Evolutionary conservation across 92 coral and sea anemone species (phyloP).

Genomic region (Parazoanthus swiftii): DNA sequence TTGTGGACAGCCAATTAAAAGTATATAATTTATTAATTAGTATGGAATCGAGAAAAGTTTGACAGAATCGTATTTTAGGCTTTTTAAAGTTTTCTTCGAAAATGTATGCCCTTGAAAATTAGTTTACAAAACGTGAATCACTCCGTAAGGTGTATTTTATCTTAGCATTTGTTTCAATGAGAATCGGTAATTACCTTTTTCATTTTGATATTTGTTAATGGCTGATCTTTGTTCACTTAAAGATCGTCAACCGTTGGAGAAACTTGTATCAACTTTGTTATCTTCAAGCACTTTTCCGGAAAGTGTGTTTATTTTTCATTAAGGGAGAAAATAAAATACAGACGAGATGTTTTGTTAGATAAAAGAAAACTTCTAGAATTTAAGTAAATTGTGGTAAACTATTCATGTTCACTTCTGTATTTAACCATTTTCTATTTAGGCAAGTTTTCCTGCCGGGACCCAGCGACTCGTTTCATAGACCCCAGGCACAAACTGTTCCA

Average conservation of each 20-base stretch:
- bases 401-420: conserved; percentile 27
- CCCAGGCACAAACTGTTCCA: conserved; percentile 46
- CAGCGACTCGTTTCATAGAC: conserved; percentile 14
- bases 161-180: conserved; percentile 39
- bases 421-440: neutral
- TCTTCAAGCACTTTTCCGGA: conserved; percentile 61
- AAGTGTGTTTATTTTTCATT: conserved; percentile 65
- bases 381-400: conserved; percentile 49
- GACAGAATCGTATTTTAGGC: conserved; percentile 21
- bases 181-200: conserved; percentile 26
- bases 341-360: conserved; percentile 28
- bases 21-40: conserved; percentile 85
- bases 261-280: conserved; percentile 42
- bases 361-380: conserved; percentile 34
- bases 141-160: conserved; percentile 14
- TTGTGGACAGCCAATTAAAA: conserved; percentile 70
- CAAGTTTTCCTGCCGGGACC: neutral
- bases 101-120: conserved; percentile 15
- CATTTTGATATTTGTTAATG: conserved; percentile 18
- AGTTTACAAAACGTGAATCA: conserved; percentile 40
- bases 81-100: conserved; percentile 21
- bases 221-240: conserved; percentile 44
- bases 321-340: conserved; percentile 39
- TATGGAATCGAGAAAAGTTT: conserved; percentile 38
- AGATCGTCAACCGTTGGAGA: conserved; percentile 6